Evolutionary conservation across 1,140 invertebrate species (phyloP).

Genomic region (Dinothrombium tinctorium): DNA sequence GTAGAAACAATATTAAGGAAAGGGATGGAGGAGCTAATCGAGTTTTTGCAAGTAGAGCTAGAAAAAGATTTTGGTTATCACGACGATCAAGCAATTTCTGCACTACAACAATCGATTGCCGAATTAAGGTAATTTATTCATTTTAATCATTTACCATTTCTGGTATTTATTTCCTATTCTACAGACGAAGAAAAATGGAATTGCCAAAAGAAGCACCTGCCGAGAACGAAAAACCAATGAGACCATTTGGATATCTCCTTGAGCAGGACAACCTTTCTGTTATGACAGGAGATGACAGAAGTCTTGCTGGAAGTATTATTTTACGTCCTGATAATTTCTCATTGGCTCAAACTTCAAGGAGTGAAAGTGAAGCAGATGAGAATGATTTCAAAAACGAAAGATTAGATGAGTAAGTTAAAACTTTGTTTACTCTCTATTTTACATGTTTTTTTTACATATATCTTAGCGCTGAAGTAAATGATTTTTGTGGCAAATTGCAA

Average conservation of each 20-base stretch:
- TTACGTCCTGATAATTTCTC: slow-evolving; percentile 7
- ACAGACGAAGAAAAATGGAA: slow-evolving; percentile 32
- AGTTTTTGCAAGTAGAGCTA: slow-evolving; percentile 52
- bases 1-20: slow-evolving; percentile 54
- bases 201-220: slow-evolving; percentile 40
- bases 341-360: slow-evolving; percentile 11
- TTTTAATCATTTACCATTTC: not conserved
- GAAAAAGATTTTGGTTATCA: slow-evolving; percentile 81
- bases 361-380: slow-evolving; percentile 11
- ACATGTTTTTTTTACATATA: not conserved
- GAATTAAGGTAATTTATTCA: slow-evolving; percentile 34
- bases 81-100: slow-evolving; percentile 67
- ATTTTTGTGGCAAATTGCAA: slow-evolving; percentile 7
- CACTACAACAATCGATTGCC: slow-evolving; percentile 56
- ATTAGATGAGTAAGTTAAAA: not conserved
- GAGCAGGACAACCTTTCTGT: slow-evolving; percentile 8
- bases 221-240: slow-evolving; percentile 49
- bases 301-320: slow-evolving; percentile 9
- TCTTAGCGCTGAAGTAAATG: not conserved
- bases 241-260: slow-evolving; percentile 51
- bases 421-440: not conserved
- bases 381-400: not conserved
- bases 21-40: slow-evolving; percentile 73
- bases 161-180: slow-evolving; percentile 5
- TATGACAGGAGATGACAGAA: slow-evolving; percentile 8